These are phyloP conservation scores for Chinchilla lanigera DNA, from an alignment of 2,113 vertebrate species.

Conservation along the genomic window DNA sequence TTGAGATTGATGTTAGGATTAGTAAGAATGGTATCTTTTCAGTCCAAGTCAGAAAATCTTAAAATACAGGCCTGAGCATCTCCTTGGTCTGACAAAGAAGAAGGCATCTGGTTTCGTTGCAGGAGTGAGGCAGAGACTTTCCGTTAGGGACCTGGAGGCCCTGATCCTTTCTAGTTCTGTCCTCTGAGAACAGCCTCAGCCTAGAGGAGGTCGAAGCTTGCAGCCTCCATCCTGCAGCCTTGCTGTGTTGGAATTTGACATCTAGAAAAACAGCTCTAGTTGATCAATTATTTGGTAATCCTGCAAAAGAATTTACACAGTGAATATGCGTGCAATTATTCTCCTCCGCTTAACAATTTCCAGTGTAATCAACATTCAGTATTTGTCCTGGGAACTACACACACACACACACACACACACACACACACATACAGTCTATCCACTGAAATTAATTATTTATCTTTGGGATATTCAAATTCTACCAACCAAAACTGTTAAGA, in stretches of 20 bases:
- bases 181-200: no score
- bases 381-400: not conserved
- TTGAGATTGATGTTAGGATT: slow-evolving; percentile 82
- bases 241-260: no score
- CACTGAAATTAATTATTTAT: not conserved
- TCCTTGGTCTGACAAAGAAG: slow-evolving; percentile 63
- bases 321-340: not conserved
- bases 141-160: not conserved
- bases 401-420: not conserved
- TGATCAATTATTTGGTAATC: not conserved
- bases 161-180: no score
- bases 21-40: slow-evolving; percentile 79
- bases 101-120: slow-evolving; percentile 73
- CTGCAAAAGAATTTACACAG: not conserved
- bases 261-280: not conserved
- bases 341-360: not conserved
- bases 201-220: no score
- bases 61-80: slow-evolving; percentile 69
- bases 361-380: not conserved
- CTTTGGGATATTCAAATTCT: not conserved
- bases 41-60: slow-evolving; percentile 85
- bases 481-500: not conserved
- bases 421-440: not conserved
- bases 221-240: no score
- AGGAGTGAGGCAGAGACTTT: slow-evolving; percentile 10